Evolutionary conservation across 2,888 invertebrate genomes (phyloP).

Genomic region (Coleophora flavipennella): DNA sequence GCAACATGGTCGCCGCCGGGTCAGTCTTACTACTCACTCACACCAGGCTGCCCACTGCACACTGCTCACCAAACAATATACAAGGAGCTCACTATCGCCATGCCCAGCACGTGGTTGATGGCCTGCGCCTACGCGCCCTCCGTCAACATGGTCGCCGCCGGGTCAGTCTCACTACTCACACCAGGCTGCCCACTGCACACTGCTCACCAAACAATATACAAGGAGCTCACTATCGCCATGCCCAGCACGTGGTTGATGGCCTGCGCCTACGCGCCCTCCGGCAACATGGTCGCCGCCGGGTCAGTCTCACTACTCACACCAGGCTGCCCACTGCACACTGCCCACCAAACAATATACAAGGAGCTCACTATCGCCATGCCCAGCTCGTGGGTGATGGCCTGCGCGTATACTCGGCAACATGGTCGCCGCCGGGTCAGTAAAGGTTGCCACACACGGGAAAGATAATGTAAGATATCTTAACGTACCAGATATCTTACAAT

Average conservation of each 20-base stretch:
- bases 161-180: no score
- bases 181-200: no score
- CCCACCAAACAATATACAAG: no score
- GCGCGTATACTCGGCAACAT: constrained; percentile 95
- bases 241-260: constrained; percentile 99
- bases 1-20: constrained; percentile 95
- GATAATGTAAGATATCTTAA: no score
- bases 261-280: constrained; percentile 96
- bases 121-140: constrained; percentile 97
- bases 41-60: no score
- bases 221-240: constrained; percentile 97
- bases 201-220: no score
- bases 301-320: no score
- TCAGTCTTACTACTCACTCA: no score
- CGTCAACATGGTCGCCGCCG: constrained; percentile 93
- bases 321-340: no score
- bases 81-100: constrained; percentile 96
- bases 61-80: no score
- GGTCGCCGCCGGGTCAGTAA: constrained; percentile 94
- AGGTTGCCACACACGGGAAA: no score
- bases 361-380: constrained; percentile 97
- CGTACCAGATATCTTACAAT: no score
- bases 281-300: constrained; percentile 95
- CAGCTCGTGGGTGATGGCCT: constrained; percentile 98
- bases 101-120: constrained; percentile 99